Evolutionary conservation across 1,140 invertebrate species (phyloP), one percentile per base, ranked within the genome.

Genomic region (Bradynema listronoti): DNA sequence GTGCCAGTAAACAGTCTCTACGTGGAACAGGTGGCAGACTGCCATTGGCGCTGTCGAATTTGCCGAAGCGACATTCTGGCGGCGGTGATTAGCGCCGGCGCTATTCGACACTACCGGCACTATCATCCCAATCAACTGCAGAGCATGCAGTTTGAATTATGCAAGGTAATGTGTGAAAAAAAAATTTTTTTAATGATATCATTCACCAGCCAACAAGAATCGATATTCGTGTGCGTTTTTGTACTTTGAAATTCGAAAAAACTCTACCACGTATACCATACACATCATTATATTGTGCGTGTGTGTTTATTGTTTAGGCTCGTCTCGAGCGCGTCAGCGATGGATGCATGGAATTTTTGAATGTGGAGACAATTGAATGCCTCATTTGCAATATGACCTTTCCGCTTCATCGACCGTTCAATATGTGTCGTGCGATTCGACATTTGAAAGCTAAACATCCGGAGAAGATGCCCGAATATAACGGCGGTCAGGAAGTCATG

Each of bases 371-470:
- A 27, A 50, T 74, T 36, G 71, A 74, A 52, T 74, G 72, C 45
- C 45, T 69, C 11, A 27, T 74, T 25, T 74, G 73, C 42, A n/a
- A 56, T 9, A 50, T 58, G 42, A 73, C 42, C 16, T 75, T 71
- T 49, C 61, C 57, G n/a, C 49, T 74, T 4, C 73, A 75, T 45
- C 53, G 56, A 19, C 72, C 72, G 3, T 74, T 69, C 49, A 74
- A 74, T 39, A 74, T 74, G 54, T 76, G 73, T 42, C 49, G 72
- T 16, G 71, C 73, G 34, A 72, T 74, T 39, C 49, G 72, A 14
- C 72, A 74, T 63, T 58, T 74, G 25, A 77, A 77, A 50, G 39
- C 49, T 2, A 76, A 76, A 56, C 71, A 73, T 51, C 73, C 71
- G 14, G 59, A 66, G 45, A 50, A 57, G 24, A 73, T 73, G 71